Conservation (phyloP, 2,888 invertebrate species). For the Pegoplata infirma region DNA sequence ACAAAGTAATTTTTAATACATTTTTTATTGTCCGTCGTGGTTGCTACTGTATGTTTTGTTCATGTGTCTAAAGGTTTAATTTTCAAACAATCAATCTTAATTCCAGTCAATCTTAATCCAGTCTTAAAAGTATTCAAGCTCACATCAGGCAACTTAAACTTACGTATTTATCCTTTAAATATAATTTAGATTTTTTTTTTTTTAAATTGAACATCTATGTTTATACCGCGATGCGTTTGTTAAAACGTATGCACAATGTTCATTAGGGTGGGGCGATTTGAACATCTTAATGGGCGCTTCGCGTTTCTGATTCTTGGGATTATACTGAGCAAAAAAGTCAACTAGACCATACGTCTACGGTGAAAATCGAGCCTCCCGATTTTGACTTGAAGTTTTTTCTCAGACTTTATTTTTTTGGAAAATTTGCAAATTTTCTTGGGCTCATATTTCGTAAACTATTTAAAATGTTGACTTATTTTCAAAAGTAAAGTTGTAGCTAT, state of each 20-base stretch:
- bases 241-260: neutral
- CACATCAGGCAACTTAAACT: conserved; percentile 42
- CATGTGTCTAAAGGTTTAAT: conserved; percentile 37
- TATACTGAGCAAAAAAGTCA: too few species aligned
- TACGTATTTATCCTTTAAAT: conserved; percentile 49
- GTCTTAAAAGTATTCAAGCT: neutral
- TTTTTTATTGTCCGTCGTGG: conserved; percentile 11
- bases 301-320: too few species aligned
- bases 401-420: too few species aligned
- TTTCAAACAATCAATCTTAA: conserved; percentile 57
- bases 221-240: neutral
- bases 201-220: conserved; percentile 1
- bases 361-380: too few species aligned
- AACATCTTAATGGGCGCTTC: too few species aligned
- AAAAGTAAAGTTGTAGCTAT: too few species aligned
- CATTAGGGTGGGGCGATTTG: too few species aligned
- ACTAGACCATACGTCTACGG: too few species aligned
- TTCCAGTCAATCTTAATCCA: conserved; percentile 7
- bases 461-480: too few species aligned
- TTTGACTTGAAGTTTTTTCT: too few species aligned
- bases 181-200: conserved; percentile 33
- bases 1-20: conserved; percentile 2
- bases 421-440: too few species aligned
- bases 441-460: too few species aligned
- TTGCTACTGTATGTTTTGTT: conserved; percentile 43